These are phyloP conservation scores for Elgonia sp. DNA, from an alignment of 2,888 invertebrate species.

Conservation along the genomic window DNA sequence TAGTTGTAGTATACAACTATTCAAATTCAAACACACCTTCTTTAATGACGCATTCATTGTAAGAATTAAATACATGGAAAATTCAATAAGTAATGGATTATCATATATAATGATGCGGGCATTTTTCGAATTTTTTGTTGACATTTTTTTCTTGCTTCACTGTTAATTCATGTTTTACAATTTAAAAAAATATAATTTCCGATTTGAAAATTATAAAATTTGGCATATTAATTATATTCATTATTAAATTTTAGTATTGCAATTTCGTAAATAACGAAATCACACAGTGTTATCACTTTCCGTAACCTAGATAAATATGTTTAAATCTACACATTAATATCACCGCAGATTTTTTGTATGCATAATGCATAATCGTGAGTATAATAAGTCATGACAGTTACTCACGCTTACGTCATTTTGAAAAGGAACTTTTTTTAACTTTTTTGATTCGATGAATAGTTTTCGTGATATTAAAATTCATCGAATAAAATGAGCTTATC, in stretches of 20 bases:
- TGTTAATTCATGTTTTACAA: not conserved
- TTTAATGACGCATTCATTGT: conserved; percentile 54
- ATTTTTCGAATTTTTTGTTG: not conserved
- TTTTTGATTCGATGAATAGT: no score
- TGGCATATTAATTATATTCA: no score
- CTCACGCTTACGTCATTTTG: conserved; percentile 70
- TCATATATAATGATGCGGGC: conserved; percentile 12
- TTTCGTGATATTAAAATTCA: no score
- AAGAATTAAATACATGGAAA: conserved; percentile 47
- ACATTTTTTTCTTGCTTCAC: not conserved
- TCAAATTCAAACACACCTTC: conserved; percentile 41
- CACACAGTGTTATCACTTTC: no score
- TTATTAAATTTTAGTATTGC: no score
- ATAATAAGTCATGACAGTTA: conserved; percentile 42
- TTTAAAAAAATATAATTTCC: conserved; percentile 1
- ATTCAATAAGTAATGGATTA: conserved; percentile 31
- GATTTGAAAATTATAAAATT: no score
- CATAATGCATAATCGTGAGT: conserved; percentile 30
- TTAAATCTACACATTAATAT: not conserved
- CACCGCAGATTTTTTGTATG: conserved; percentile 27
- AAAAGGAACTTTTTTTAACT: no score
- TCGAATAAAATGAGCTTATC: no score
- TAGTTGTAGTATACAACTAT: no score
- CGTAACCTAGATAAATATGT: not conserved
- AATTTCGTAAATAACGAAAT: no score